Base-by-base conservation (phyloP, 2,113 vertebrate species). In the Peucedramus taeniatus region DNA sequence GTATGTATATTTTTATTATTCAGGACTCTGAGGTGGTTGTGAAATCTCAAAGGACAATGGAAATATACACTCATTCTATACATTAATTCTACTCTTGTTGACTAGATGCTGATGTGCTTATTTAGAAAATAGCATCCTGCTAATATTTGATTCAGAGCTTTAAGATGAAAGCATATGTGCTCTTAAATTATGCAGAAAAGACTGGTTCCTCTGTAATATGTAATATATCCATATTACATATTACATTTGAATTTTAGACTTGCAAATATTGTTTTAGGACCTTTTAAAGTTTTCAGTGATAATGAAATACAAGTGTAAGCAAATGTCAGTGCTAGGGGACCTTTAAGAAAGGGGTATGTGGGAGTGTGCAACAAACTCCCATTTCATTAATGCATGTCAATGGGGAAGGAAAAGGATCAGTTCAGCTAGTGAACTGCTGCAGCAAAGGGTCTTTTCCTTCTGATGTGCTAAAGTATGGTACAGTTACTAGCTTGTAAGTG, bases 311-410 rank as follows among this genome's bases (percentile, higher is more conserved):
- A 49, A 40, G 7, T 33, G 8, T 57, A 61, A 75, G 79, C 17
- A 26, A 65, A 40, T 39, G 13, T 42, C 40, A 74, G 8, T 49
- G 28, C 72, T 27, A 15, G 18, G 33, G 18, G 22, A 49, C 21
- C 30, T 86, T 59, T 76, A 21, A 35, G 47, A 37, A 64, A 9
- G 16, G 44, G 20, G 0, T 39, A 1, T 39, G 21, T 12, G 30
- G 35, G 30, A 8, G 4, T 22, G 19, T 35, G 13, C 31, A 75
- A 39, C 27, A 50, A 80, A 37, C 15, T 72, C 11, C 23, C 30
- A 59, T 64, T 69, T 40, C 31, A 6, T 53, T 69, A 28, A 6
- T 18, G 15, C 0, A 0, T 57, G 49, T 9, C 7, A 22, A 0
- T 11, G 20, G 37, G 30, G 31, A 79, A 85, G 65, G 56, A 71